Evolutionary conservation across 2,888 invertebrate genomes (phyloP), one percentile per base, ranked within the genome.

Genomic region (Siphonodentalium dalli): DNA sequence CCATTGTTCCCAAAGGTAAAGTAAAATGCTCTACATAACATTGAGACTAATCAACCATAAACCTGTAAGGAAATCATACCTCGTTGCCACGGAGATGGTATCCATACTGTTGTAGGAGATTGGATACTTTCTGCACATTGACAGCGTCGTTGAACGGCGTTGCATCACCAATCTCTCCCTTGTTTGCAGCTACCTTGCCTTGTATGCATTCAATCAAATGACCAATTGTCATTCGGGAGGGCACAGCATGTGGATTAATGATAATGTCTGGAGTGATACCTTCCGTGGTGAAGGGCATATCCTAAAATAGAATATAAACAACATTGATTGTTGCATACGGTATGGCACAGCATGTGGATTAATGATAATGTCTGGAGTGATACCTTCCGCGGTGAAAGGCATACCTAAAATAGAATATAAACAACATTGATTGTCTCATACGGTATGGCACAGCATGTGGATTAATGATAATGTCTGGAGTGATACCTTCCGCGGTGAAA

Each of bases 141-240:
- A 99, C 98, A 61, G 97, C 93, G 83, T 99, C 99, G 80, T 99
- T 99, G 81, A 99, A 99, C 1, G 99, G 99, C 5, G 99, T 99
- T 0, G 99, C 99, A 83, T 99, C 99, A 79, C 99, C 99, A 71
- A 99, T 99, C 87, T 99, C 99, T 18, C 99, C 98, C 83, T 94
- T 95, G 79, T 95, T 96, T 0, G 96, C 91, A 2, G 92, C 92
- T n/a, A 92, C 88, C 82, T 75, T 90, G 42, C 94, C 97, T 84
- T 98, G 98, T 71, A 99, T 89, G 81, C 98, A 99, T 83, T 99
- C 99, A 83, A 99, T 99, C 87, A 99, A 96, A 86, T 99, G 99
- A 83, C 99, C 99, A 87, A 99, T 97, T 79, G 99, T 99, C 99
- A 99, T 99, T 88, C 99, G 95, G 69, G 96, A 96, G 46, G 99